phyloP scores from a whole-genome alignment of 2,113 vertebrate species.

The Dromiciops gliroides region DNA sequence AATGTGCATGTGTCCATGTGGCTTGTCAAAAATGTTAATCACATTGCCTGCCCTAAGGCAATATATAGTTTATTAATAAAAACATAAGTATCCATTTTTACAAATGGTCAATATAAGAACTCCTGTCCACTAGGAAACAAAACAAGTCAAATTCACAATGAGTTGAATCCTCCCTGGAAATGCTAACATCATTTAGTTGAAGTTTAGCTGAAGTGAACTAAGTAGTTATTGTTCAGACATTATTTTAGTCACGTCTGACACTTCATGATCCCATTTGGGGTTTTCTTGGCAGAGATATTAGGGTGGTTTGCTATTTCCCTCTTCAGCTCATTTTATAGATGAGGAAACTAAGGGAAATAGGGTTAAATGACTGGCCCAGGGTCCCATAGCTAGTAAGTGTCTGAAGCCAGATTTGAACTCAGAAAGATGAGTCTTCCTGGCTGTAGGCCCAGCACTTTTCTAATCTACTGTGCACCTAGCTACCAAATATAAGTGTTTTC shows the following conservation, averaged over 20 bases:
- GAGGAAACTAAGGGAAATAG: neutral
- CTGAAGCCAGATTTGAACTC: neutral
- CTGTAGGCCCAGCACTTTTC: neutral
- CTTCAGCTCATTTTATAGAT: neutral
- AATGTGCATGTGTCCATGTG: slow-evolving; percentile 37
- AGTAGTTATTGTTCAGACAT: neutral
- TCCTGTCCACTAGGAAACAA: slow-evolving; percentile 49
- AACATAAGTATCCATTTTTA: slow-evolving; percentile 57
- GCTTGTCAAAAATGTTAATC: slow-evolving; percentile 71
- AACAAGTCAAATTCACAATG: slow-evolving; percentile 54
- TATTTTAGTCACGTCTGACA: no score
- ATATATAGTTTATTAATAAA: slow-evolving; percentile 62
- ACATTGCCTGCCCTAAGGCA: slow-evolving; percentile 58
- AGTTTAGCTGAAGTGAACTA: neutral
- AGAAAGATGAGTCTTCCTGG: neutral
- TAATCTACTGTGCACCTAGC: neutral
- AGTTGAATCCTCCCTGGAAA: slow-evolving; percentile 30
- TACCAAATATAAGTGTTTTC: neutral
- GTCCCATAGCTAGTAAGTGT: neutral
- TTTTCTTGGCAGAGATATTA: neutral
- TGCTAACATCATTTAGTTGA: neutral
- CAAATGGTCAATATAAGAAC: slow-evolving; percentile 48
- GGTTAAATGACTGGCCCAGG: neutral
- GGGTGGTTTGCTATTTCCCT: neutral
- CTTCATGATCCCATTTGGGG: neutral